Evolutionary conservation across 2,888 invertebrate genomes (phyloP).

Genomic region (Eudemis profundana): DNA sequence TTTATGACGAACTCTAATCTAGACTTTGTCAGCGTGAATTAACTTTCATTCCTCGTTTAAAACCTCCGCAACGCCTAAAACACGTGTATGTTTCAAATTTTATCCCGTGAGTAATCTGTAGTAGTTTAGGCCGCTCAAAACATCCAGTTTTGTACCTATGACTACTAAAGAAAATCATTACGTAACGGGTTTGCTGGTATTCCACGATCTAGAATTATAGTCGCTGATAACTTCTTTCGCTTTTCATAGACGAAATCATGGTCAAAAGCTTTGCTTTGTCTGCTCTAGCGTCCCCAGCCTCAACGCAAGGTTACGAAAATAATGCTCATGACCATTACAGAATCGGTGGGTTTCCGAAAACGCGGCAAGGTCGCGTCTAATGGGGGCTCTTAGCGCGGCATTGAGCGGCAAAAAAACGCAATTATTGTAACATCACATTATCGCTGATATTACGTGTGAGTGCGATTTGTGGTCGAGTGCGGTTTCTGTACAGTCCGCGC

Average conservation of each 20-base stretch:
- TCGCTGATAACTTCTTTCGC: too few relatives aligned
- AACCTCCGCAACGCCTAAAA: too few relatives aligned
- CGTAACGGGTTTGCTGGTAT: too few relatives aligned
- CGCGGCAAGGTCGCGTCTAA: conserved; percentile 37
- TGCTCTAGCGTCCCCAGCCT: not conserved
- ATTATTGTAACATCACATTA: conserved; percentile 32
- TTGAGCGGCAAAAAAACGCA: conserved; percentile 28
- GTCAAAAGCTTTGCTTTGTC: not conserved
- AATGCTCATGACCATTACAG: conserved; percentile 15
- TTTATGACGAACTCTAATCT: too few relatives aligned
- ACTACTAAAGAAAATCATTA: too few relatives aligned
- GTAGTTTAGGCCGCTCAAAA: too few relatives aligned
- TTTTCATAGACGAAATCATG: not conserved
- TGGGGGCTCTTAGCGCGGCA: conserved; percentile 38
- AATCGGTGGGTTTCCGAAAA: conserved; percentile 31
- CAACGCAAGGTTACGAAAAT: conserved; percentile 16
- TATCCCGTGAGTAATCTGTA: too few relatives aligned
- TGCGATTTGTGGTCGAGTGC: conserved; percentile 14
- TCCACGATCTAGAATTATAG: too few relatives aligned
- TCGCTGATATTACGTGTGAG: conserved; percentile 31
- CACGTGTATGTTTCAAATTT: too few relatives aligned
- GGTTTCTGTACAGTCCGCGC: not conserved
- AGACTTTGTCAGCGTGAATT: too few relatives aligned
- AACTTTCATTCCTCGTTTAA: too few relatives aligned
- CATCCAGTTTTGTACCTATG: too few relatives aligned